phyloP scores from a whole-genome alignment of 2,797 vertebrate genomes.

The Artibeus jamaicensis region DNA sequence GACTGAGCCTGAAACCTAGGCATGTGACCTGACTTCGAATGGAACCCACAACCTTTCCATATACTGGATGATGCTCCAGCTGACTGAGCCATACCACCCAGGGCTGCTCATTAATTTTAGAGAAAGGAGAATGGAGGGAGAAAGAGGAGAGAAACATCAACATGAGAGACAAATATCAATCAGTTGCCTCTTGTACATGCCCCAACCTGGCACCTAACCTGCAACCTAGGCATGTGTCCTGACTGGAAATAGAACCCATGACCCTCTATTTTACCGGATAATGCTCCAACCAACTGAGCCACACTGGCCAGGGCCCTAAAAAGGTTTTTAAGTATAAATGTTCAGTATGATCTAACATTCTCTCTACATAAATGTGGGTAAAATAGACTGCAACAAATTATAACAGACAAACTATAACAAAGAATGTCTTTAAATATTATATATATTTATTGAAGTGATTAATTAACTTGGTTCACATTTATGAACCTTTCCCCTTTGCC shows the following conservation, averaged over 20 bases:
- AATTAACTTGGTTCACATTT: constrained; percentile 1
- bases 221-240: too few species aligned
- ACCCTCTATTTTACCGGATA: background rate
- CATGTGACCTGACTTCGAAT: background rate
- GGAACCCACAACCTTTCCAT: background rate
- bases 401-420: background rate
- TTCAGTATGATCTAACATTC: background rate
- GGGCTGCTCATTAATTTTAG: background rate
- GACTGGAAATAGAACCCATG: too few species aligned
- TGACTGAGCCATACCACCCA: too few species aligned
- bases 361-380: background rate
- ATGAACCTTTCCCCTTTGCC: background rate
- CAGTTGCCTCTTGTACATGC: too few species aligned
- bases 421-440: background rate
- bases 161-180: background rate
- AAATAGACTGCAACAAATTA: background rate
- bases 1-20: background rate
- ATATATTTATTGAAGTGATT: background rate
- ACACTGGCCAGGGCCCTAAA: background rate
- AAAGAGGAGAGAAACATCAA: background rate
- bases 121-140: background rate
- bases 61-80: background rate
- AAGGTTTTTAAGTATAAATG: background rate
- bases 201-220: too few species aligned
- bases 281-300: background rate